phyloP scores from a whole-genome alignment of 2,113 vertebrate genomes.

The Melanerpes aurifrons region DNA sequence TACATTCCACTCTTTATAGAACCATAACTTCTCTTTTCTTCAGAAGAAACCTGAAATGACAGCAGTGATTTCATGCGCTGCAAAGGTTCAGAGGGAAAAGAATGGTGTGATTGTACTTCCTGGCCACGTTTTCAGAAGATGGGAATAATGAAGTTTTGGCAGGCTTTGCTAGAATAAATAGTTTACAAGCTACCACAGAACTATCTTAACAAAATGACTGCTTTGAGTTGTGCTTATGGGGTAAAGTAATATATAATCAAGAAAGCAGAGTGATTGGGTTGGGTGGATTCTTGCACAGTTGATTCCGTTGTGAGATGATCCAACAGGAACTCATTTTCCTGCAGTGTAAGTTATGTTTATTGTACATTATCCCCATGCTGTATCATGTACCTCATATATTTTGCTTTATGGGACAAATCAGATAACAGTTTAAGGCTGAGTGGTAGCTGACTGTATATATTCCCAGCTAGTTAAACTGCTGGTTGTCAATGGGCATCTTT shows the following conservation, averaged over 20 bases:
- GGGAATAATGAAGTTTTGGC: background rate
- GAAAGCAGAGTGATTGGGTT: background rate
- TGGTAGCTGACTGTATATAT: conserved; percentile 47
- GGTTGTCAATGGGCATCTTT: conserved; percentile 66
- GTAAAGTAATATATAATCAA: background rate
- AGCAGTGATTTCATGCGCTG: background rate
- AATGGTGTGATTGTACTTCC: background rate
- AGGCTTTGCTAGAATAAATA: background rate
- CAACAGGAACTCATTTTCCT: conserved; percentile 34
- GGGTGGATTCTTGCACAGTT: background rate
- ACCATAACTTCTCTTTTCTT: background rate
- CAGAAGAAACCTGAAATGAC: background rate
- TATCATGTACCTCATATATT: conserved; percentile 54
- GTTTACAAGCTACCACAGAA: conserved; percentile 7
- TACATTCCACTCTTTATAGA: background rate
- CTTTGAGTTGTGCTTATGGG: background rate
- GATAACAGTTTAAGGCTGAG: conserved; percentile 60
- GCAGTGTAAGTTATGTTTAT: conserved; percentile 40
- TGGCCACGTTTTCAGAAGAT: background rate
- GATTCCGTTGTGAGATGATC: conserved; percentile 11
- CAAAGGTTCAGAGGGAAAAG: background rate
- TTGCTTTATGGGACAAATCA: conserved; percentile 66
- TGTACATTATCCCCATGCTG: conserved; percentile 47
- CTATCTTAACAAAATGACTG: background rate
- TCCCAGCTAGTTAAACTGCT: conserved; percentile 52